These are phyloP conservation scores for Sakesphorus luctuosus DNA, from an alignment of 2,113 vertebrate species.

Conservation along the genomic window DNA sequence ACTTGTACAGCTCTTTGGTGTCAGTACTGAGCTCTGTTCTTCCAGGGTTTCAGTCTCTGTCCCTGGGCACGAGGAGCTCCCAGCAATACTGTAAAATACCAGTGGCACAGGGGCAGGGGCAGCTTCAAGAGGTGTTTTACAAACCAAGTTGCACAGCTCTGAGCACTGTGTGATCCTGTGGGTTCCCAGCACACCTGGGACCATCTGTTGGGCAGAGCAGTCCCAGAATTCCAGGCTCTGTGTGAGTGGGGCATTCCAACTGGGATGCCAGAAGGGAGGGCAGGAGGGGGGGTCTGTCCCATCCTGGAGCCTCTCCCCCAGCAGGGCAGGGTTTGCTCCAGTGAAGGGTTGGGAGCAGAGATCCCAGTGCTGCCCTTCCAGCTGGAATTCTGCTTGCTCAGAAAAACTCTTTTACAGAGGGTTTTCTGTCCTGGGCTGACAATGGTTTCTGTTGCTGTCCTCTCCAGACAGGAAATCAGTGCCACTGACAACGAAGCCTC, in stretches of 20 bases:
- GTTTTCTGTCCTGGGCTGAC: not conserved
- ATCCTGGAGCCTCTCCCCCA: not conserved
- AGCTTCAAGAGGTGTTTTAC: not conserved
- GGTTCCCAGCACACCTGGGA: not conserved
- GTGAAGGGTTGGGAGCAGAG: not conserved
- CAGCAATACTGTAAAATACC: not conserved
- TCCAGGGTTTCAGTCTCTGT: not conserved
- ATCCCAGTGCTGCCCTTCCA: not conserved
- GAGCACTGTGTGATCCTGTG: not conserved
- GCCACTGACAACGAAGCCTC: constrained; percentile 18
- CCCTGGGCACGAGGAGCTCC: not conserved
- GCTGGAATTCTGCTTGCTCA: not conserved
- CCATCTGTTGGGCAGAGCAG: not conserved
- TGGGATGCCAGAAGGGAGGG: too few relatives aligned
- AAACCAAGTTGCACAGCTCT: not conserved
- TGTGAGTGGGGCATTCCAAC: not conserved
- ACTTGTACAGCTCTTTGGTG: not conserved
- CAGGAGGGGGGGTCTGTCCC: not conserved
- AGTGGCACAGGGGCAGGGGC: not conserved
- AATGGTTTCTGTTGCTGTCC: not conserved
- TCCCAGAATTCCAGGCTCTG: not conserved
- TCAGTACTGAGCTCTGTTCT: not conserved
- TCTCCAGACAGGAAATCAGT: not conserved
- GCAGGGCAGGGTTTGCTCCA: not conserved
- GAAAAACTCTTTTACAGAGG: not conserved